Evolutionary conservation across 2,113 vertebrate genomes (phyloP).

Genomic region (Anguilla rostrata): DNA sequence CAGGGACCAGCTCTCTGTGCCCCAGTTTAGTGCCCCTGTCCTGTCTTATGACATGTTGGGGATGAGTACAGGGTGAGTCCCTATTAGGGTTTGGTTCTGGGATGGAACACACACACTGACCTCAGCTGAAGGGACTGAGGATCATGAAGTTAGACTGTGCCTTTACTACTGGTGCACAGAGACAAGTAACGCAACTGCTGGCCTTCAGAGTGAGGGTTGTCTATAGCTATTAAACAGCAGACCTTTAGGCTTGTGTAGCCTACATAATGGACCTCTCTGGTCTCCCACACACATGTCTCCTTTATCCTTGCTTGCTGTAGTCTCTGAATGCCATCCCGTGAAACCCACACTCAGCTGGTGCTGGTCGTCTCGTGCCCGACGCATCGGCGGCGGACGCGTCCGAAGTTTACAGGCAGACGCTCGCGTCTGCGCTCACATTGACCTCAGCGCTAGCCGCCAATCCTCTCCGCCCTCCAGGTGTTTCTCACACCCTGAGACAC

Average conservation of each 20-base stretch:
- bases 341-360: slow-evolving; percentile 59
- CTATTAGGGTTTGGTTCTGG: neutral
- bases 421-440: slow-evolving; percentile 12
- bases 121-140: neutral
- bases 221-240: neutral
- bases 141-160: neutral
- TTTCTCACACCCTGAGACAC: slow-evolving; percentile 31
- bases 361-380: slow-evolving; percentile 62
- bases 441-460: slow-evolving; percentile 36
- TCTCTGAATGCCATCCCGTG: neutral
- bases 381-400: slow-evolving; percentile 53
- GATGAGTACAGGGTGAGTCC: too few relatives aligned
- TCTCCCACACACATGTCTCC: slow-evolving; percentile 24
- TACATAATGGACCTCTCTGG: neutral
- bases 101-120: neutral
- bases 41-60: neutral
- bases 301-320: neutral
- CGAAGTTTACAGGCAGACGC: neutral
- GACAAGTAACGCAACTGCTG: neutral
- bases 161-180: neutral
- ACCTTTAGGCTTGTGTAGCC: neutral
- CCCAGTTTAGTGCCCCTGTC: neutral
- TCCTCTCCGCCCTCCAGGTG: slow-evolving; percentile 38
- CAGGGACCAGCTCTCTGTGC: neutral
- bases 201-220: neutral